A percentile compares a stretch with the other conserved stretches of the same genome.
phyloP scores from a whole-genome alignment of 2,113 vertebrate species.

The Anoura caudifer region DNA sequence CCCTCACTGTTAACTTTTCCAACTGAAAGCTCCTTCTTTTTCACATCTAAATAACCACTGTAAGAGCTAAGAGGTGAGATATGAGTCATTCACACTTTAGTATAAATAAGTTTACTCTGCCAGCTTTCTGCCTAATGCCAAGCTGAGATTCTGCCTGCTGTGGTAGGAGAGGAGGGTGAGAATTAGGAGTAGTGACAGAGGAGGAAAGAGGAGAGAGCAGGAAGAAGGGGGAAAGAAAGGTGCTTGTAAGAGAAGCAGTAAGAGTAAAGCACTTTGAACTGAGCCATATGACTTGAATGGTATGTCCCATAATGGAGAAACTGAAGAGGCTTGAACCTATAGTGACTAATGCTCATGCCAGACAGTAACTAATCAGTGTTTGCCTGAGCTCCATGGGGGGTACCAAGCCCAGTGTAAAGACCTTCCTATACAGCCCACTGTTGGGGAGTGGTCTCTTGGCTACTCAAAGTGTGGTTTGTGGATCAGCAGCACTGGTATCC shows the following conservation, averaged over 20 bases:
- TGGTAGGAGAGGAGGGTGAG: not conserved
- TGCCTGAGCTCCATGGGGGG: not conserved
- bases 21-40: not conserved
- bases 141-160: not conserved
- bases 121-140: not conserved
- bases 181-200: not conserved
- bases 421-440: rapidly evolving
- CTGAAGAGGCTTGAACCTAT: not conserved
- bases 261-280: not conserved
- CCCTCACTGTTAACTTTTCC: not conserved
- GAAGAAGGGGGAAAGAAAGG: not conserved
- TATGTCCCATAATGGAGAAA: not conserved
- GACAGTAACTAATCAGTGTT: not conserved
- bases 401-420: not conserved
- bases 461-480: not conserved
- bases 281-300: not conserved
- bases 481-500: not conserved
- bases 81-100: slow-evolving; percentile 51
- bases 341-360: not conserved
- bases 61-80: not conserved
- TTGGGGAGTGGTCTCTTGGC: not conserved
- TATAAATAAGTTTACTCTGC: slow-evolving; percentile 26
- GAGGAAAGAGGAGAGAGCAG: not conserved
- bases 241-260: not conserved
- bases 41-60: not conserved